phyloP scores from a whole-genome alignment of 2,113 vertebrate genomes.

The Onychostruthus taczanowskii region DNA sequence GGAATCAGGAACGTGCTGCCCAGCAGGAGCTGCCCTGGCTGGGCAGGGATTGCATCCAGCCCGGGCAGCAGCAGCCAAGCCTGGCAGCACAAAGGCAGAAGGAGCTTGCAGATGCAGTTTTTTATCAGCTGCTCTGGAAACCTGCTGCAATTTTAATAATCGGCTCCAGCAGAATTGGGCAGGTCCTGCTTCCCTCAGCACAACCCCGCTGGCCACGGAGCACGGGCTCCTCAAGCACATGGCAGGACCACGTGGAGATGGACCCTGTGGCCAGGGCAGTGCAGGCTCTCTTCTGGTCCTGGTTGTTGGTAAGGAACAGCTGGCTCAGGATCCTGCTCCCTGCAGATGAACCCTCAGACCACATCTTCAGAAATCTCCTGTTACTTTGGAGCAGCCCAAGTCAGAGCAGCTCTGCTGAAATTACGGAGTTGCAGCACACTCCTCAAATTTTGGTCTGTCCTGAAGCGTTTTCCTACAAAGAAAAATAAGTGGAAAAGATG shows the following conservation, averaged over 20 bases:
- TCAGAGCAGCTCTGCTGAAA: neutral
- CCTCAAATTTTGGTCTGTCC: neutral
- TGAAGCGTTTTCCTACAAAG: neutral
- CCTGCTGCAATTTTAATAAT: constrained; percentile 9
- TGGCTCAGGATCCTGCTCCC: neutral
- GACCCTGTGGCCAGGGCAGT: neutral
- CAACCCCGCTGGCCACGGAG: neutral
- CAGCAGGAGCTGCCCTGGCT: neutral
- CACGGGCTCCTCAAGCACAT: neutral
- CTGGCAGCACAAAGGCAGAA: neutral
- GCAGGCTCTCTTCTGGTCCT: neutral
- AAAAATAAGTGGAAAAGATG: neutral
- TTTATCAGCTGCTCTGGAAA: constrained; percentile 37
- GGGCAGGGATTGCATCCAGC: neutral
- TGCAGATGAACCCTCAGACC: neutral
- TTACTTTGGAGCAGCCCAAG: neutral
- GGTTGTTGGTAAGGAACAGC: neutral
- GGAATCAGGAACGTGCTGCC: neutral
- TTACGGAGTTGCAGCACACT: neutral
- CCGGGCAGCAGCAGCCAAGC: constrained; percentile 20
- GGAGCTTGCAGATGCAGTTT: constrained; percentile 27
- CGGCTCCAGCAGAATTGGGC: neutral
- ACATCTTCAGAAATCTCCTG: neutral
- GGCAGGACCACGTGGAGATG: neutral
- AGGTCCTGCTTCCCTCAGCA: constrained; percentile 18